These are phyloP conservation scores for Cataglyphis livida DNA, from an alignment of 2,888 invertebrate genomes.

Conservation along the genomic window DNA sequence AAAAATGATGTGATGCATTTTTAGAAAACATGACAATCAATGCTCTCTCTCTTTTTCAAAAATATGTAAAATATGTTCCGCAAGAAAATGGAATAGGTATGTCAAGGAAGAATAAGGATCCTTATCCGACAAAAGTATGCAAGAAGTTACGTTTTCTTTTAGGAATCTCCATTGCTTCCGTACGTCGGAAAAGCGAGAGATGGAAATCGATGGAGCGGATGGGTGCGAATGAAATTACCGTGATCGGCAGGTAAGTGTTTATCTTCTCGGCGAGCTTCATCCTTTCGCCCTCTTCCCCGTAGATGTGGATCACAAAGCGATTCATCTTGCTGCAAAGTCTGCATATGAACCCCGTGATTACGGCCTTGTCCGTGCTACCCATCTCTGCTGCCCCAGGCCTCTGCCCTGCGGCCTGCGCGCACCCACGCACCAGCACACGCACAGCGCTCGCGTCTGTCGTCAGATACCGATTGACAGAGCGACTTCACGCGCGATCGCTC, in stretches of 20 bases:
- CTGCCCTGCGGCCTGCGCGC: neutral
- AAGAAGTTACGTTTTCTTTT: neutral
- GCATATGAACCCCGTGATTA: constrained; percentile 94
- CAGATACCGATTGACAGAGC: neutral
- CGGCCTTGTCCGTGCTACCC: constrained; percentile 94
- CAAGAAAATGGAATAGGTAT: neutral
- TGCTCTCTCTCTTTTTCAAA: neutral
- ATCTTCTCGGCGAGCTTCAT: constrained; percentile 93
- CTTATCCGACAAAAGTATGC: no score
- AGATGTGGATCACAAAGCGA: constrained; percentile 93
- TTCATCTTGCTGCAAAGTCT: constrained; percentile 95
- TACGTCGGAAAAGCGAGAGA: neutral
- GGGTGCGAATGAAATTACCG: constrained; percentile 86
- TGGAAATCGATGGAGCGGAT: neutral
- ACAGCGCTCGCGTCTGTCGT: neutral
- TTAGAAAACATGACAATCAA: neutral
- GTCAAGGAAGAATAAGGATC: no score
- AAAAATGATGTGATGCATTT: neutral
- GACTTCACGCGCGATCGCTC: neutral
- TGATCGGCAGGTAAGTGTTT: constrained; percentile 92
- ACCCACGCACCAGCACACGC: neutral
- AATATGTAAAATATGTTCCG: neutral
- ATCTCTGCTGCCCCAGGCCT: constrained; percentile 84
- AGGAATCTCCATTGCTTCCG: neutral
- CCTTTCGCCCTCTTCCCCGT: constrained; percentile 92